Evolutionary conservation across 2,888 invertebrate species (phyloP).

Genomic region (Hyppa rectilinea): DNA sequence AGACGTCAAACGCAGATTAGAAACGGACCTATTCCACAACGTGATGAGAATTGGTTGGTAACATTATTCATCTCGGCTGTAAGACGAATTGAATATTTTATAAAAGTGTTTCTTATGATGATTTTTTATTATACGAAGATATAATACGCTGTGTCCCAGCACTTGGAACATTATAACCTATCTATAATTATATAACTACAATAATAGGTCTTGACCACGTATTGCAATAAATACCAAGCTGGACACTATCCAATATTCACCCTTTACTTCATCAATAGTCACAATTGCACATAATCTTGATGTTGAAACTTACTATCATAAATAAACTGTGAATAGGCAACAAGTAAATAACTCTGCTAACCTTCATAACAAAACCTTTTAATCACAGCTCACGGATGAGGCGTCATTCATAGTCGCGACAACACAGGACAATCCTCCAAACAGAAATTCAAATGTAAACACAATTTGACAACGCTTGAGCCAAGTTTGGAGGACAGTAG

Average conservation of each 20-base stretch:
- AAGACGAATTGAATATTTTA: background rate
- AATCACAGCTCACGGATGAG: slow-evolving; percentile 41
- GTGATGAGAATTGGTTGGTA: background rate
- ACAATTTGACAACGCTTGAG: slow-evolving; percentile 60
- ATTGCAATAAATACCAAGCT: background rate
- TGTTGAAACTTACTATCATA: background rate
- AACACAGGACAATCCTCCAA: slow-evolving; percentile 41
- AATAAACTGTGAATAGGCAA: background rate
- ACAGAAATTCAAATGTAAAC: slow-evolving; percentile 62
- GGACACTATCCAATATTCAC: background rate
- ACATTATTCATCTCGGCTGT: background rate
- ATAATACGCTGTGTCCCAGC: no score
- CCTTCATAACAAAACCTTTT: slow-evolving; percentile 39
- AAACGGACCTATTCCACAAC: background rate
- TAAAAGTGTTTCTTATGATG: no score
- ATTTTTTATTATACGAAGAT: background rate
- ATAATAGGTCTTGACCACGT: background rate
- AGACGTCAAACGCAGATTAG: background rate
- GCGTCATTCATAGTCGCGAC: slow-evolving; percentile 44
- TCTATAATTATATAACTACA: no score
- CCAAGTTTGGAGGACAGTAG: slow-evolving; percentile 53
- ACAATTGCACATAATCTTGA: background rate
- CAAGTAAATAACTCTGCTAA: background rate
- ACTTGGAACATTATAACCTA: no score
- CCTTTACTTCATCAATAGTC: no score